Conservation (phyloP, 2,888 invertebrate species). For the Galerucella pusilla region DNA sequence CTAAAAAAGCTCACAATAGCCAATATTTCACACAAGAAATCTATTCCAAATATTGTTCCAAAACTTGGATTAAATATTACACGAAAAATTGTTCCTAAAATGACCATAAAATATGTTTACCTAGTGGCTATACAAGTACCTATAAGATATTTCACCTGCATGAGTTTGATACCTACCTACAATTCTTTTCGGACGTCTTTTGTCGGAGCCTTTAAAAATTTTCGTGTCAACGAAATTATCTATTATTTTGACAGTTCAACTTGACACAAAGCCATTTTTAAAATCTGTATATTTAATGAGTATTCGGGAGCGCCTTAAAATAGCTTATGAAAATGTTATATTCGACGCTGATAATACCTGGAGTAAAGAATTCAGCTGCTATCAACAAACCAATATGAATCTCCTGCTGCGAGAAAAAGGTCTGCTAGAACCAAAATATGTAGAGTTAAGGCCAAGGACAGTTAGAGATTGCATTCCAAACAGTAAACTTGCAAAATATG, state of each 20-base stretch:
- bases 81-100: no score
- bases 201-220: no score
- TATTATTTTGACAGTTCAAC: conserved; percentile 46
- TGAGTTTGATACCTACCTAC: no score
- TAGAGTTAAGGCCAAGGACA: conserved; percentile 62
- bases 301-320: conserved; percentile 56
- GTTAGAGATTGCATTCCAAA: conserved; percentile 75
- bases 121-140: no score
- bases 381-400: conserved; percentile 59
- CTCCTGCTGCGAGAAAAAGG: conserved; percentile 52
- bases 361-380: conserved; percentile 50
- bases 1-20: no score
- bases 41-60: no score
- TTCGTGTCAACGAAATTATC: conserved; percentile 28
- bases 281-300: conserved; percentile 47
- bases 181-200: no score
- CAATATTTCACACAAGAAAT: no score
- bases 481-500: conserved; percentile 70
- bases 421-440: conserved; percentile 44
- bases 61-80: no score
- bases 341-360: conserved; percentile 60
- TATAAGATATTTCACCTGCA: no score
- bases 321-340: conserved; percentile 60
- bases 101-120: no score
- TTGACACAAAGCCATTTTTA: conserved; percentile 26